phyloP scores from a whole-genome alignment of 2,113 vertebrate species.

The Columba livia region DNA sequence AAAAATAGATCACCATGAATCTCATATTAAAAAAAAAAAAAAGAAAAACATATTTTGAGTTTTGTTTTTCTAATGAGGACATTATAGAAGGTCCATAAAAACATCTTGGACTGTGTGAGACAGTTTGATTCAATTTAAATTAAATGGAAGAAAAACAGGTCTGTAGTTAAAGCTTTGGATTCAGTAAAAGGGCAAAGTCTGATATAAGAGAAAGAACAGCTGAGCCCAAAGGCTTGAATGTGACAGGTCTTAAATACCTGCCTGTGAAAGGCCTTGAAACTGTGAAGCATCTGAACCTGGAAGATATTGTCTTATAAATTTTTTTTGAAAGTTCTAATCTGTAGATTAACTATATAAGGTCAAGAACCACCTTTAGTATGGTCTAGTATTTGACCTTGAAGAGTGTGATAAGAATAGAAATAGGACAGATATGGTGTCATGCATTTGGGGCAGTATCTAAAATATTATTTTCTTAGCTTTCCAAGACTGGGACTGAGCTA shows the following conservation, averaged over 20 bases:
- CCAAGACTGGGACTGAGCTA: background rate
- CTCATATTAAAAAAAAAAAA: background rate
- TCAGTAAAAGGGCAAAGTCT: background rate
- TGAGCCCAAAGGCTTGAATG: background rate
- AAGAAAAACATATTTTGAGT: background rate
- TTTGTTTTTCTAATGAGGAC: background rate
- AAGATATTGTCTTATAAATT: background rate
- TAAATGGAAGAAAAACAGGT: background rate
- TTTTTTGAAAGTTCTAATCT: background rate
- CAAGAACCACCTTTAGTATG: background rate
- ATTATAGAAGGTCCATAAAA: background rate
- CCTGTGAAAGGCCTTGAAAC: background rate
- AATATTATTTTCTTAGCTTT: background rate
- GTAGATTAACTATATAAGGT: background rate
- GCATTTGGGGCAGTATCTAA: background rate
- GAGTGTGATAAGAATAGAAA: background rate
- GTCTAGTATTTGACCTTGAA: background rate
- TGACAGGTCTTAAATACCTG: background rate
- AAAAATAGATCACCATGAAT: too few relatives aligned
- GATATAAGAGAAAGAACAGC: background rate
- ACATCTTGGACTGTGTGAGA: fast-evolving
- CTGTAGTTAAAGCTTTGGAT: background rate
- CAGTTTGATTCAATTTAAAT: background rate
- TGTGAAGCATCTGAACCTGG: background rate
- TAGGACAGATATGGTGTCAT: background rate